Evolutionary conservation across 1,140 invertebrate species (phyloP).

Genomic region (Hirudo medicinalis): DNA sequence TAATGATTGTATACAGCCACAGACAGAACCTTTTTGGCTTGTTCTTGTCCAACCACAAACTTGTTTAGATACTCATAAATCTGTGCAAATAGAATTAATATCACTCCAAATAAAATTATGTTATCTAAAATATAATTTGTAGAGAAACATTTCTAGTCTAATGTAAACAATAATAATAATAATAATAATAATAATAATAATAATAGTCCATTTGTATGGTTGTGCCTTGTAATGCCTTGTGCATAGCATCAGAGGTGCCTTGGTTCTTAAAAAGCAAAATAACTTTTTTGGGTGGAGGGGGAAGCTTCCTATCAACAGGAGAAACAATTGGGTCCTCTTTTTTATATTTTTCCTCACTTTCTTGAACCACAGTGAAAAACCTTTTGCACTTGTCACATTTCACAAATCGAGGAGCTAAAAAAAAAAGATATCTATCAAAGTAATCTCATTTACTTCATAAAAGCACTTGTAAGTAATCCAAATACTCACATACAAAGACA

Average conservation of each 20-base stretch:
- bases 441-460: too few species aligned
- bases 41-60: slow-evolving; percentile 95
- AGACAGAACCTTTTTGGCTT: slow-evolving; percentile 93
- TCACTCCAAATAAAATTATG: too few species aligned
- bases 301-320: slow-evolving; percentile 46
- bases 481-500: slow-evolving; percentile 74
- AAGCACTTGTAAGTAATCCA: too few species aligned
- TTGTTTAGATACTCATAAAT: slow-evolving; percentile 89
- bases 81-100: slow-evolving; percentile 40
- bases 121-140: too few species aligned
- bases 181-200: too few species aligned
- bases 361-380: slow-evolving; percentile 90
- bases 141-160: too few species aligned
- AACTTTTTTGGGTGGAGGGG: slow-evolving; percentile 80
- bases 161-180: too few species aligned
- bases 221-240: too few species aligned
- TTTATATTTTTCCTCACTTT: slow-evolving; percentile 65
- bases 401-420: slow-evolving; percentile 71
- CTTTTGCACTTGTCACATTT: slow-evolving; percentile 96
- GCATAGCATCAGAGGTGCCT: too few species aligned
- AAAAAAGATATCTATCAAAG: slow-evolving; percentile 1
- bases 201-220: too few species aligned
- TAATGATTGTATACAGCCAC: slow-evolving; percentile 99
- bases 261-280: slow-evolving; percentile 9
- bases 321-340: slow-evolving; percentile 51